Conservation (phyloP, 2,113 vertebrate species). For the Bujurquina vittata region DNA sequence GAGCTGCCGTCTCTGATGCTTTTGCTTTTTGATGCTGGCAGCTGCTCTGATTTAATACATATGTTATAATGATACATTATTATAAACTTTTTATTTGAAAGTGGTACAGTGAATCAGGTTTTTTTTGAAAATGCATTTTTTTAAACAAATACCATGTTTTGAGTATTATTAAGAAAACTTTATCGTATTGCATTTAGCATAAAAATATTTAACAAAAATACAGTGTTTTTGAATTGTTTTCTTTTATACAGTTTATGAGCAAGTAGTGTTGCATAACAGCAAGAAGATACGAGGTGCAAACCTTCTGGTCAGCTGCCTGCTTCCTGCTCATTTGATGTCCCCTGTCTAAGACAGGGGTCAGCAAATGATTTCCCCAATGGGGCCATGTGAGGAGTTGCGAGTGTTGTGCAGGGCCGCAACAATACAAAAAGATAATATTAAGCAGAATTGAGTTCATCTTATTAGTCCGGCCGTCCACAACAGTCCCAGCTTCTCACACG, state of each 20-base stretch:
- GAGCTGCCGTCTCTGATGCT: neutral
- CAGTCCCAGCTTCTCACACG: too few relatives aligned
- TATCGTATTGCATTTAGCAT: neutral
- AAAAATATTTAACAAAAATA: neutral
- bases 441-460: neutral
- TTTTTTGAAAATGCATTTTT: conserved; percentile 5
- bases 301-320: neutral
- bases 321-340: neutral
- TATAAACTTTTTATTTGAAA: neutral
- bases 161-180: neutral
- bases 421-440: accelerated
- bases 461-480: too few relatives aligned
- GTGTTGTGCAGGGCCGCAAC: neutral
- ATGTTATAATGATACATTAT: neutral
- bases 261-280: neutral
- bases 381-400: neutral
- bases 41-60: neutral
- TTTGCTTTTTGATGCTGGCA: neutral
- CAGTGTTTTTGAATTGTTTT: neutral
- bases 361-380: neutral
- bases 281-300: too few relatives aligned
- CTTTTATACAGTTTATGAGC: neutral
- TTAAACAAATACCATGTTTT: neutral
- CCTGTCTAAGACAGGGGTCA: neutral
- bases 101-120: conserved; percentile 52